These are phyloP conservation scores for Aurelia sp. DNA, from an alignment of 30 jellyfish, hydroid and myxozoan species.

Conservation along the genomic window DNA sequence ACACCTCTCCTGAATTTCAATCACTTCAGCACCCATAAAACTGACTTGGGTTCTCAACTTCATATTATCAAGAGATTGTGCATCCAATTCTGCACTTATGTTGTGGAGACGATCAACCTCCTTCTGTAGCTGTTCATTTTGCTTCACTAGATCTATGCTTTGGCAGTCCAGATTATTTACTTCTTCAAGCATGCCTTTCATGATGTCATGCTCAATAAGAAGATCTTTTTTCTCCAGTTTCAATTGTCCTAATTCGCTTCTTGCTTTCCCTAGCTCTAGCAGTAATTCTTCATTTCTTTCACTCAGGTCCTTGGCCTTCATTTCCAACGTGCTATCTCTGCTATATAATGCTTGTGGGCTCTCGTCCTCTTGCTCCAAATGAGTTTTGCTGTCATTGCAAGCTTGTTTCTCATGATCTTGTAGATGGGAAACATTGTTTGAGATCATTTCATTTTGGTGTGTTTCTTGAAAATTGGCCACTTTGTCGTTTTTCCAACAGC, in stretches of 20 bases:
- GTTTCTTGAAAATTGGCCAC: not conserved
- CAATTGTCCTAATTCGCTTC: no score
- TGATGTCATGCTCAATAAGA: not conserved
- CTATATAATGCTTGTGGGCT: not conserved
- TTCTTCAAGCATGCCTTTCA: no score
- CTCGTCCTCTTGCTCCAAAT: not conserved
- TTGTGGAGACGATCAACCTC: not conserved
- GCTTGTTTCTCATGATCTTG: not conserved
- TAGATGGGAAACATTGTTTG: constrained; percentile 8
- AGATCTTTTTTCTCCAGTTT: no score
- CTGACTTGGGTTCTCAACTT: constrained; percentile 2
- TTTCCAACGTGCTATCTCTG: constrained; percentile 10
- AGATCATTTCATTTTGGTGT: not conserved
- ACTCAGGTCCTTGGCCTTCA: constrained; percentile 14
- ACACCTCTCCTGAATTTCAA: not conserved
- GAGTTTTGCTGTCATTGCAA: not conserved
- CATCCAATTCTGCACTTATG: no score
- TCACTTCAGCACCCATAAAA: not conserved
- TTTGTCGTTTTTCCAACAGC: not conserved
- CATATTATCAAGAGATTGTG: not conserved
- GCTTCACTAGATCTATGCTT: no score
- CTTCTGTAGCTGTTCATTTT: not conserved
- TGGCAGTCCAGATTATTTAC: no score
- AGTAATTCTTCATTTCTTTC: not conserved
- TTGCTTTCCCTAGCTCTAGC: no score